A percentile compares a stretch with the other conserved stretches of the same genome.
Evolutionary conservation across 2,113 vertebrate genomes (phyloP).

Genomic region (Microtus ochrogaster): DNA sequence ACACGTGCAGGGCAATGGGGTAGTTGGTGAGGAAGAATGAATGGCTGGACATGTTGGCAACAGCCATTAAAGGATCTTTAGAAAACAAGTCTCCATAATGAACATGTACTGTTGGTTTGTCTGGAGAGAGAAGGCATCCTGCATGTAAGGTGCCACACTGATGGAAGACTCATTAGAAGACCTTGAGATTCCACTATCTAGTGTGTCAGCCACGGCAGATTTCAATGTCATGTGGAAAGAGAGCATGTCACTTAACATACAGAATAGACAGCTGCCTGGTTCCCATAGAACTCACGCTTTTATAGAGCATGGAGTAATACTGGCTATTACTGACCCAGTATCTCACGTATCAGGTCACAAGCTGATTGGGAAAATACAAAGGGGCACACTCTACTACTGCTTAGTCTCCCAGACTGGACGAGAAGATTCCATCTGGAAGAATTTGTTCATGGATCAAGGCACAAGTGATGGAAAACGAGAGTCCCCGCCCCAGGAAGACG

Average conservation of each 20-base stretch:
- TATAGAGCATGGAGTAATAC: background rate
- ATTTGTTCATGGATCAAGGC: background rate
- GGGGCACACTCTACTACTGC: too few species aligned
- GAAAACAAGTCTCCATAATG: background rate
- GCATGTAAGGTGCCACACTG: background rate
- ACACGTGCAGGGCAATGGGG: background rate
- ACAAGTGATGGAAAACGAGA: background rate
- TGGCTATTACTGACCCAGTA: background rate
- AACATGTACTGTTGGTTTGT: background rate
- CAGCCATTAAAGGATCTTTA: background rate
- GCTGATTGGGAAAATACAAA: background rate
- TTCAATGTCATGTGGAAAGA: background rate
- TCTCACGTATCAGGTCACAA: background rate
- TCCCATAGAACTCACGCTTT: background rate
- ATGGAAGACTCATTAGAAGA: background rate
- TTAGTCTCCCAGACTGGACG: background rate
- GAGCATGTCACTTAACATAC: background rate
- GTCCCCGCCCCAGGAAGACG: background rate
- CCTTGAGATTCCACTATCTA: background rate
- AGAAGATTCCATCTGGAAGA: background rate
- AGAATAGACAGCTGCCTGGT: background rate
- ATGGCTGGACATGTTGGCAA: background rate
- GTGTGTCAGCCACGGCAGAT: background rate
- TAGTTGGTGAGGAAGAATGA: background rate
- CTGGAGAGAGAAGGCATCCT: background rate